phyloP scores from a whole-genome alignment of 2,888 invertebrate genomes.

The Chrysomela aeneicollis region DNA sequence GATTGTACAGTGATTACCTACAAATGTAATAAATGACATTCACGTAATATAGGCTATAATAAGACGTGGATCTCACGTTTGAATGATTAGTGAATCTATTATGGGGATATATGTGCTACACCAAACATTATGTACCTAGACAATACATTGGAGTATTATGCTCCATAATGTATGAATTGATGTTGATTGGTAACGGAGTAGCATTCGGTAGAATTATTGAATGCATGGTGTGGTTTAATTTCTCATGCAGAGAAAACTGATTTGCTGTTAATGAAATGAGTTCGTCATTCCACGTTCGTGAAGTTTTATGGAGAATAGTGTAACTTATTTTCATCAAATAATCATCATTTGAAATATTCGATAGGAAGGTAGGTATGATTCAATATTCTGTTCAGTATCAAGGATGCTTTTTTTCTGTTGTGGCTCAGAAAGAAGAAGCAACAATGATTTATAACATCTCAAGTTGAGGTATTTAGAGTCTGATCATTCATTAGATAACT shows the following conservation, averaged over 20 bases:
- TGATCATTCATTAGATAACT: too few species aligned
- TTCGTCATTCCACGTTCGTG: too few species aligned
- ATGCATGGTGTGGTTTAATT: not conserved
- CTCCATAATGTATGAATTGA: not conserved
- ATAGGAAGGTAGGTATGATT: too few species aligned
- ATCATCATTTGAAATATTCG: too few species aligned
- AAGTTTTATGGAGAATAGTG: too few species aligned
- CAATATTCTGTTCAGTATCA: too few species aligned
- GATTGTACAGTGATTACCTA: slow-evolving; percentile 6
- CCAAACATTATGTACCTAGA: not conserved
- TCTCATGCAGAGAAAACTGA: not conserved
- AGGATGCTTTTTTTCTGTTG: too few species aligned
- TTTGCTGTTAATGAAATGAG: too few species aligned
- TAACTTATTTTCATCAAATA: too few species aligned
- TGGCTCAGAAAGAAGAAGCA: too few species aligned
- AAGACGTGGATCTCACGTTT: slow-evolving; percentile 16
- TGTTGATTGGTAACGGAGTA: not conserved
- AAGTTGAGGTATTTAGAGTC: too few species aligned
- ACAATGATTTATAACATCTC: too few species aligned
- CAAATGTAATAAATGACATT: slow-evolving; percentile 24
- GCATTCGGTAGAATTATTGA: not conserved
- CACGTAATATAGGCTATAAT: slow-evolving; percentile 24
- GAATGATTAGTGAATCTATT: not conserved
- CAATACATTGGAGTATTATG: not conserved
- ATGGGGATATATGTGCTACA: not conserved